Base-by-base conservation (phyloP, 2,797 vertebrate species). In the Poecilia velifera region DNA sequence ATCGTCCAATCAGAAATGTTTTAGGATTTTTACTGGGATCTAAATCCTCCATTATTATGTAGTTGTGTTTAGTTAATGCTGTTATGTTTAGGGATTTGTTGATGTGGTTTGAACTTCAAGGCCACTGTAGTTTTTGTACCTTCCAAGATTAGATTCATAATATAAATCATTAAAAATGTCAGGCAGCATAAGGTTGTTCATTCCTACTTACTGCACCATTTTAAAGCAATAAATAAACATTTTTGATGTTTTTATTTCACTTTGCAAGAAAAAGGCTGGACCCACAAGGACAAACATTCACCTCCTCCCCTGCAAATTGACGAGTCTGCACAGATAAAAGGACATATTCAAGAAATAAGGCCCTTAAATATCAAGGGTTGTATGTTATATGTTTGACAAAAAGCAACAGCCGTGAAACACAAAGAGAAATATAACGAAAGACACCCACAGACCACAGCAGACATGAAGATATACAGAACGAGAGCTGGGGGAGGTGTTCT, bases 231-330 rank as follows among this genome's bases (percentile, higher is more conserved):
- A 70, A 45, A 70, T 41, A 72, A 72, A 46, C 12, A 16, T 43
- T 70, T 53, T 13, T 43, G 22, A 16, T 46, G 43, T 46, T 72
- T 72, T 72, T 46, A 72, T 72, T 45, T 72, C 13, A 45, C 45
- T 72, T 31, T 18, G 6, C 68, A 28, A 18, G 68, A 62, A 47
- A 6, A 39, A 28, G 20, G 36, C 20, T 41, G 22, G 68, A 71
- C 64, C 78, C 85, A 18, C 80, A 79, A 86, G 84, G 79, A 78
- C 82, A 84, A 79, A 80, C 80, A 78, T 85, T 55, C 76, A 77
- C 85, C 66, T 84, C 53, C 73, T 66, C 49, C 47, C 51, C 73
- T 66, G 4, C 41, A 4, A 49, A 82, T 16, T 41, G 64, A 68
- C 20, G 9, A n/a, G 20, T 80, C 25, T 22, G 59, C 18, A 82